Percentiles rank a stretch among this genome's conserved stretches.
phyloP scores from a whole-genome alignment of 2,797 vertebrate genomes.

The Dallia pectoralis region DNA sequence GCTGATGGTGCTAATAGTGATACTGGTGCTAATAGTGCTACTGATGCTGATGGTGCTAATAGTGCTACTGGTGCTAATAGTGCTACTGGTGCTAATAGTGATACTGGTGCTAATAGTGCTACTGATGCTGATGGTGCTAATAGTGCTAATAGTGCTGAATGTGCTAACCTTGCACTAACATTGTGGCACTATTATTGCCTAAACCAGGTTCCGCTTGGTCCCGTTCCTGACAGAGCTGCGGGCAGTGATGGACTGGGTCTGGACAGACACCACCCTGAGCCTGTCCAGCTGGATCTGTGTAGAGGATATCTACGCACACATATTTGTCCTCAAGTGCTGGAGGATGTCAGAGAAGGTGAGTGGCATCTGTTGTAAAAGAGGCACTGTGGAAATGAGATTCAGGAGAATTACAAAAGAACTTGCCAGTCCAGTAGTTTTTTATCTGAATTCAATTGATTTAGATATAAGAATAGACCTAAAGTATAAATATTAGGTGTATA shows the following conservation, averaged over 20 bases:
- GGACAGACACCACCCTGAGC: conserved; percentile 83
- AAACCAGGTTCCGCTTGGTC: conserved; percentile 78
- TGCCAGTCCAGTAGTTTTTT: too few species aligned
- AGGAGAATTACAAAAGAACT: too few species aligned
- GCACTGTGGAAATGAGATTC: background rate
- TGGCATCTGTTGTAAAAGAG: background rate
- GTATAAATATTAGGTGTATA: too few species aligned
- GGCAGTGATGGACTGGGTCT: conserved; percentile 86
- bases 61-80: background rate
- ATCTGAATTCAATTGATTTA: too few species aligned
- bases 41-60: background rate
- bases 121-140: background rate
- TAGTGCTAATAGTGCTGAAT: background rate
- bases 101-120: too few species aligned
- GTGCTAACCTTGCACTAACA: background rate
- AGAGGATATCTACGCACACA: conserved; percentile 84
- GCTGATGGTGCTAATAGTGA: too few species aligned
- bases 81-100: background rate
- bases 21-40: too few species aligned
- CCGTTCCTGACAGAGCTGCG: conserved; percentile 81
- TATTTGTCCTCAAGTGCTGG: conserved; percentile 85
- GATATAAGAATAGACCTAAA: too few species aligned
- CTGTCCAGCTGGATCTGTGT: conserved; percentile 86
- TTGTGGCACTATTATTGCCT: background rate
- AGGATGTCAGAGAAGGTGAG: conserved; percentile 79